Evolutionary conservation across 2,888 invertebrate genomes (phyloP).

Genomic region (Apocheima hispidaria): DNA sequence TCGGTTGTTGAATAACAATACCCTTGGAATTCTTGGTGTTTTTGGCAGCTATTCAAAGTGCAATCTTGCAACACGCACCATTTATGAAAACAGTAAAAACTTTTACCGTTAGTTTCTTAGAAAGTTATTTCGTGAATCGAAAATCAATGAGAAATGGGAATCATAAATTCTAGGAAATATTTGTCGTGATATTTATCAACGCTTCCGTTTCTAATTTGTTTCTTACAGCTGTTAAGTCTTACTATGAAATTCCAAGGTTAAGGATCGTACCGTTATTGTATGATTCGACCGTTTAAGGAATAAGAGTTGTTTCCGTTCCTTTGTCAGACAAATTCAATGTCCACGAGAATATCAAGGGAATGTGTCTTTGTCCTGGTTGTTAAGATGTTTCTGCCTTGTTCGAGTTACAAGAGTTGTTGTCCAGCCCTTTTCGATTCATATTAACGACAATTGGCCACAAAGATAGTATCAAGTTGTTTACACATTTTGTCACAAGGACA

Average conservation of each 20-base stretch:
- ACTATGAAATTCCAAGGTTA: slow-evolving; percentile 51
- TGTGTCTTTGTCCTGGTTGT: slow-evolving; percentile 11
- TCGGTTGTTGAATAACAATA: slow-evolving; percentile 1
- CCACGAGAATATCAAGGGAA: neutral
- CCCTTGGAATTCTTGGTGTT: slow-evolving; percentile 9
- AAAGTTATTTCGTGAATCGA: slow-evolving; percentile 18
- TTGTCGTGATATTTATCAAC: slow-evolving; percentile 23
- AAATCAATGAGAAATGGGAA: slow-evolving; percentile 16
- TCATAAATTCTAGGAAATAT: slow-evolving; percentile 9
- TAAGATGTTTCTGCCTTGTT: slow-evolving; percentile 10
- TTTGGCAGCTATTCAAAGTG: slow-evolving; percentile 26
- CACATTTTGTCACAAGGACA: slow-evolving; percentile 5
- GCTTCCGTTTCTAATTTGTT: slow-evolving; percentile 15
- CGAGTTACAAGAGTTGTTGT: slow-evolving; percentile 2
- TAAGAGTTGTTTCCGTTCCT: too few species aligned
- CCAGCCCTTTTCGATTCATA: neutral
- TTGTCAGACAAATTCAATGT: slow-evolving; percentile 2
- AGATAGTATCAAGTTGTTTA: too few species aligned
- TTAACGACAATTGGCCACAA: neutral
- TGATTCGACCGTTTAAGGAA: slow-evolving; percentile 36
- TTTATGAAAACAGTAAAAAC: slow-evolving; percentile 8
- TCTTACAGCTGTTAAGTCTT: neutral
- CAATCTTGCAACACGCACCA: slow-evolving; percentile 11
- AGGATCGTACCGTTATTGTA: slow-evolving; percentile 46
- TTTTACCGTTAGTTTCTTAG: slow-evolving; percentile 18